phyloP scores from a whole-genome alignment of 2,888 invertebrate genomes.

The Eremobia ochroleuca region DNA sequence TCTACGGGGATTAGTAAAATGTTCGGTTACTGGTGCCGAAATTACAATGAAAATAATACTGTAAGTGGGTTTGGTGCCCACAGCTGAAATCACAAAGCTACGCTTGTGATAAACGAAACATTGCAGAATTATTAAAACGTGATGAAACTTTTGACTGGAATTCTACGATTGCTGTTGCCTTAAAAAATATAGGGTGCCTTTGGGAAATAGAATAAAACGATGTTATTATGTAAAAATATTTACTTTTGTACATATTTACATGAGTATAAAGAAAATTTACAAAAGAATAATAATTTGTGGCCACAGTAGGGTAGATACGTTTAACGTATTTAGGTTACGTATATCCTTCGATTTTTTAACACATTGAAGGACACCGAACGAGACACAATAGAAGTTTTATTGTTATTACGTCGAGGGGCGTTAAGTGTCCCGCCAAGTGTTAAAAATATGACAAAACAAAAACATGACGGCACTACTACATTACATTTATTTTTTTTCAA shows the following conservation, averaged over 20 bases:
- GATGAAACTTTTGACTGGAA: constrained; percentile 50
- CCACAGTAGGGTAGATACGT: constrained; percentile 60
- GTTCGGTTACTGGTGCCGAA: constrained; percentile 68
- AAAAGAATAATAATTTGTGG: constrained; percentile 63
- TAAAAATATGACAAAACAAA: constrained; percentile 17
- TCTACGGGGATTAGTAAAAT: constrained; percentile 70
- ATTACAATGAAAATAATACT: constrained; percentile 75
- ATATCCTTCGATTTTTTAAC: constrained; percentile 46
- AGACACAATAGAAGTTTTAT: too few species aligned
- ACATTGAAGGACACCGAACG: too few species aligned
- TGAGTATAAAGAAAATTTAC: constrained; percentile 65
- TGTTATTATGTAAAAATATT: constrained; percentile 85
- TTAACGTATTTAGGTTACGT: constrained; percentile 61
- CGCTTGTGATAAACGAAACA: constrained; percentile 70
- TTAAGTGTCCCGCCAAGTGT: too few species aligned
- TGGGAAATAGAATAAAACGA: constrained; percentile 58
- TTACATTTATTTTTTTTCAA: constrained; percentile 43
- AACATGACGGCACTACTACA: constrained; percentile 28
- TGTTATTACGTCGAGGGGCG: too few species aligned
- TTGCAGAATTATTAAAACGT: constrained; percentile 67
- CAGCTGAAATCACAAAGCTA: constrained; percentile 74
- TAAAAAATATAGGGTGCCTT: constrained; percentile 19
- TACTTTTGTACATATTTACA: constrained; percentile 88
- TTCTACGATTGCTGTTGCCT: constrained; percentile 32
- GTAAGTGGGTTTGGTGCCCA: constrained; percentile 69